Percentiles rank a stretch among this genome's conserved stretches.
Conservation (phyloP, 2,113 vertebrate species). For the Mustelus asterias region DNA sequence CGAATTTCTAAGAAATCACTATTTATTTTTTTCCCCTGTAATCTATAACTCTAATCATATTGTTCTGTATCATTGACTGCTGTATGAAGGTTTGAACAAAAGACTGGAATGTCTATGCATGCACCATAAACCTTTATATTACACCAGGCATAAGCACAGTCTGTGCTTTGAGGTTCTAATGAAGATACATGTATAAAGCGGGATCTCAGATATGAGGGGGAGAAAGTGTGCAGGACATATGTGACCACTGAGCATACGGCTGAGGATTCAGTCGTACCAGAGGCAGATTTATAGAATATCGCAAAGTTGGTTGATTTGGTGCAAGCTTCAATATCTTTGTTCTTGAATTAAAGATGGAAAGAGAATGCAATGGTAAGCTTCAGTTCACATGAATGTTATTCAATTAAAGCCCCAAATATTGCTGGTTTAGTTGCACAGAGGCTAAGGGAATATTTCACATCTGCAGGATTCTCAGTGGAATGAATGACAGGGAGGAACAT, state of each 20-base stretch:
- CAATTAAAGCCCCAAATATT: not conserved
- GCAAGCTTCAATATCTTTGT: not conserved
- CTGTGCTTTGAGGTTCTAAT: constrained; percentile 23
- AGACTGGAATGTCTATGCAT: not conserved
- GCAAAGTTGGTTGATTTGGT: not conserved
- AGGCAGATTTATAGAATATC: constrained; percentile 17
- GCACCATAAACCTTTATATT: not conserved
- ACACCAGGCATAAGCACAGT: not conserved
- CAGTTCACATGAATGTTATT: not conserved
- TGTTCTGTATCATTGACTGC: not conserved
- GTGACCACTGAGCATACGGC: not conserved
- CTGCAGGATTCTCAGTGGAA: not conserved
- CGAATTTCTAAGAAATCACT: not conserved
- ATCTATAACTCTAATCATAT: not conserved
- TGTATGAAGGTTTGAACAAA: not conserved
- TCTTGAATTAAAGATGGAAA: not conserved
- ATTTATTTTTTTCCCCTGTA: not conserved
- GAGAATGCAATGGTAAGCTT: not conserved
- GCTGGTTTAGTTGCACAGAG: not conserved
- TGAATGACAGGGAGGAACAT: not conserved
- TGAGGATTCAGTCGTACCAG: constrained; percentile 2
- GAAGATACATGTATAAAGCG: not conserved
- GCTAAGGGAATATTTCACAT: not conserved
- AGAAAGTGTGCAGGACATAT: constrained; percentile 3
- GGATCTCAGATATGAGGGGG: not conserved